phyloP scores from a whole-genome alignment of 2,113 vertebrate species.

The Leptobrachium leishanense region DNA sequence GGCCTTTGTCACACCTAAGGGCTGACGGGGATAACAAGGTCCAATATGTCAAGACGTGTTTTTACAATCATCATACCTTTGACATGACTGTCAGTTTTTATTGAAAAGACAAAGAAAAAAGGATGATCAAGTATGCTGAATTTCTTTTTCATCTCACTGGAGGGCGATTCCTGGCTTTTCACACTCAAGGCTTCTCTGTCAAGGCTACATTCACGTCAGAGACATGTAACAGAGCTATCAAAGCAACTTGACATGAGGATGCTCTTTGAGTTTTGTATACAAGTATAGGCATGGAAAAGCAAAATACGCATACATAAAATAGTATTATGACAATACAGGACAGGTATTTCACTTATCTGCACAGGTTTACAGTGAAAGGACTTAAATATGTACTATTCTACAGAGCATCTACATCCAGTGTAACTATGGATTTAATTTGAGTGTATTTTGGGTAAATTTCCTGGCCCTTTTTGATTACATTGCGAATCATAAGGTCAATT shows the following conservation, averaged over 20 bases:
- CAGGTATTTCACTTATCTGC: too few species aligned
- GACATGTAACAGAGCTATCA: background rate
- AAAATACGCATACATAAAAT: background rate
- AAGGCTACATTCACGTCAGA: constrained; percentile 57
- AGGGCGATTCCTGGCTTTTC: constrained; percentile 63
- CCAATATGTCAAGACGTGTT: constrained; percentile 73
- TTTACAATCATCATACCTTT: constrained; percentile 67
- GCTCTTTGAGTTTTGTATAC: too few species aligned
- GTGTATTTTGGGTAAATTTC: too few species aligned
- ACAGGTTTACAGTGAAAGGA: too few species aligned
- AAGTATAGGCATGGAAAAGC: background rate
- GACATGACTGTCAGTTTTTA: constrained; percentile 76
- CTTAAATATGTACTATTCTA: too few species aligned
- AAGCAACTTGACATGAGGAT: too few species aligned
- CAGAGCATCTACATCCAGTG: too few species aligned
- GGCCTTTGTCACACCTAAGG: constrained; percentile 64
- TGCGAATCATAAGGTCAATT: too few species aligned
- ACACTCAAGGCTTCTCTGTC: constrained; percentile 61
- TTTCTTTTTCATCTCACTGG: constrained; percentile 60
- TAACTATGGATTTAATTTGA: too few species aligned
- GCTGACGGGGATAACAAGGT: constrained; percentile 67
- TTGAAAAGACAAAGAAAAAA: constrained; percentile 56
- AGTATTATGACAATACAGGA: too few species aligned
- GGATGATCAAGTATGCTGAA: constrained; percentile 65
- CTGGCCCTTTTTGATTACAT: too few species aligned